phyloP scores from a whole-genome alignment of 2,888 invertebrate species.

The Drosophila birchii region DNA sequence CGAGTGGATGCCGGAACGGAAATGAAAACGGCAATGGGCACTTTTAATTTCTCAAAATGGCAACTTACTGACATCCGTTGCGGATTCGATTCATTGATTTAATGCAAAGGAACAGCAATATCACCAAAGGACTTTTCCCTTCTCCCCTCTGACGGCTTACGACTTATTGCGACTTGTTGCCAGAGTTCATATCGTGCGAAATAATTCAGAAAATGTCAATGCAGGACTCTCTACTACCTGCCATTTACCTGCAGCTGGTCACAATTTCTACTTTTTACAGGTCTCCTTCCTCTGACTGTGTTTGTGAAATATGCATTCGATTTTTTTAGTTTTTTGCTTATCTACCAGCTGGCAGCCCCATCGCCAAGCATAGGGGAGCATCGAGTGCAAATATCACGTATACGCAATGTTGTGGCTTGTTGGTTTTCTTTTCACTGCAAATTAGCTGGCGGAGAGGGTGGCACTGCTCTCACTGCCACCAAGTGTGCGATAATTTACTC shows the following conservation, averaged over 20 bases:
- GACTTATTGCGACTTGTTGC: conserved; percentile 77
- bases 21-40: conserved; percentile 78
- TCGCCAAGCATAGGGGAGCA: conserved; percentile 13
- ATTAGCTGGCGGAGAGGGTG: conserved; percentile 57
- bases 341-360: conserved; percentile 63
- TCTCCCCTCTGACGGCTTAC: conserved; percentile 54
- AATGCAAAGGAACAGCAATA: conserved; percentile 69
- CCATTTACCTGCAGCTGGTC: conserved; percentile 22
- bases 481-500: conserved; percentile 76
- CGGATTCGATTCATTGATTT: conserved; percentile 74
- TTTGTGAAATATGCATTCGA: conserved; percentile 79
- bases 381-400: conserved; percentile 68
- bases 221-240: conserved; percentile 11
- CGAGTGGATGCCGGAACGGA: conserved; percentile 48
- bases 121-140: conserved; percentile 17
- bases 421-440: conserved; percentile 71
- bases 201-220: conserved; percentile 75
- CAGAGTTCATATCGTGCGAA: conserved; percentile 77
- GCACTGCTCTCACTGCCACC: conserved; percentile 22
- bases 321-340: conserved; percentile 75
- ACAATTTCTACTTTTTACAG: neutral
- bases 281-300: conserved; percentile 50
- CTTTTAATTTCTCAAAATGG: conserved; percentile 81
- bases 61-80: conserved; percentile 77
- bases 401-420: conserved; percentile 79